Conservation (phyloP, 1,140 invertebrate species). For the Pinna nobilis region DNA sequence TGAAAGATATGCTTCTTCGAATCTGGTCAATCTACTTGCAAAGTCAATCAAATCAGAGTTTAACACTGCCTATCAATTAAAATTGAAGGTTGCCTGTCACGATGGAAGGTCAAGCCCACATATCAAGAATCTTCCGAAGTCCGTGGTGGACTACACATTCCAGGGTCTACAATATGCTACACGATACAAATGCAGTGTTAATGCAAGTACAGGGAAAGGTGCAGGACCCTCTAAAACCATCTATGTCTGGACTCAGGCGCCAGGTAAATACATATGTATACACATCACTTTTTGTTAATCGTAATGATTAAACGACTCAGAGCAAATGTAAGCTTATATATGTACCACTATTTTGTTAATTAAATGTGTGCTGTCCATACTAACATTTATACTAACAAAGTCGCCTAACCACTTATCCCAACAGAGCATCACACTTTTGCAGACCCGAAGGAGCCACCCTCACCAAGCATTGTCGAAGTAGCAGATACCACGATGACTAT, state of each 20-base stretch:
- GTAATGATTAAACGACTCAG: no score
- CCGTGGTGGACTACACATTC: slow-evolving; percentile 35
- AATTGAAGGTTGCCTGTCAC: background rate
- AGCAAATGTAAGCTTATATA: no score
- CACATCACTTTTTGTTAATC: background rate
- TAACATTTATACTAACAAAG: no score
- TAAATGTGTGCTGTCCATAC: no score
- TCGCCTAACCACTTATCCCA: no score
- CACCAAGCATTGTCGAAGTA: slow-evolving; percentile 46
- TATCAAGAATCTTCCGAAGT: background rate
- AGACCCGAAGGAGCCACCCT: slow-evolving; percentile 49
- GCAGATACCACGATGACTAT: slow-evolving; percentile 56
- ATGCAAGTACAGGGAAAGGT: slow-evolving; percentile 79
- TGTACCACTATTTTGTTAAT: no score
- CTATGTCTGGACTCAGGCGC: slow-evolving; percentile 79
- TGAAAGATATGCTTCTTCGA: no score
- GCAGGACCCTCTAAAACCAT: slow-evolving; percentile 78
- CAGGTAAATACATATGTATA: slow-evolving; percentile 42
- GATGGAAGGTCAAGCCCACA: background rate
- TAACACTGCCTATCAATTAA: background rate
- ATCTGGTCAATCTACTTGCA: no score
- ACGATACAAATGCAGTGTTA: slow-evolving; percentile 82
- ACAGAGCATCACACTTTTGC: no score
- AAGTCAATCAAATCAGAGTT: background rate
- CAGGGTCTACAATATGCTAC: slow-evolving; percentile 82